Evolutionary conservation across 64 coral and sea anemone species (phyloP).

Genomic region (Porites lutea): DNA sequence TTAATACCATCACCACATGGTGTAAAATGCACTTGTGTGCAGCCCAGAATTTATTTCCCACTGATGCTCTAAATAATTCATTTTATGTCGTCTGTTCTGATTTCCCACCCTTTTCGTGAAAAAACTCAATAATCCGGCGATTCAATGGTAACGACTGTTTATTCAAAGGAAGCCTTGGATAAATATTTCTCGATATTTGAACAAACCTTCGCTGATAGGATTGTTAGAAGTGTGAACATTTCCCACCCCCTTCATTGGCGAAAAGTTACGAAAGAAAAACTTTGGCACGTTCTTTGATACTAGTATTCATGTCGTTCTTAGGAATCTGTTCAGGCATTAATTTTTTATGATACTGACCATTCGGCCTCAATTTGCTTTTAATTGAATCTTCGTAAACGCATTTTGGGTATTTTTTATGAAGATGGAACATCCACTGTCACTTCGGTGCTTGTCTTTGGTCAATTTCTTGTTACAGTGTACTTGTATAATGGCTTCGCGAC

Average conservation of each 20-base stretch:
- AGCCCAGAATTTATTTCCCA: slow-evolving; percentile 97
- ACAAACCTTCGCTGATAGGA: slow-evolving; percentile 80
- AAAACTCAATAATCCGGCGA: slow-evolving; percentile 79
- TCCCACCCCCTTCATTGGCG: slow-evolving; percentile 58
- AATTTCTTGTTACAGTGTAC: slow-evolving; percentile 59
- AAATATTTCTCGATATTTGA: slow-evolving; percentile 92
- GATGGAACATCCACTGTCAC: slow-evolving; percentile 82
- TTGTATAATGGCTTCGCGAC: slow-evolving; percentile 65
- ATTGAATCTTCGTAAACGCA: slow-evolving; percentile 83
- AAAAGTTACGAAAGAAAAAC: slow-evolving; percentile 63
- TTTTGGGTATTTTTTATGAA: slow-evolving; percentile 79
- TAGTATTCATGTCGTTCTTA: slow-evolving; percentile 77
- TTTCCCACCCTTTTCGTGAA: slow-evolving; percentile 70
- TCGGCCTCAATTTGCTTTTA: slow-evolving; percentile 81
- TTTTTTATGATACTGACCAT: slow-evolving; percentile 91
- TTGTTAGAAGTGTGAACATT: slow-evolving; percentile 78
- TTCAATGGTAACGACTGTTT: slow-evolving; percentile 84
- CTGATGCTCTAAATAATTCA: slow-evolving; percentile 96
- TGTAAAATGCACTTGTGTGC: slow-evolving; percentile 84
- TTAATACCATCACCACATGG: slow-evolving; percentile 41
- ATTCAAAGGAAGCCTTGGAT: slow-evolving; percentile 67
- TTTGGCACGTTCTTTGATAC: slow-evolving; percentile 70
- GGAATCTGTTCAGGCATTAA: slow-evolving; percentile 88
- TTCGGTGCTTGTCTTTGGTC: slow-evolving; percentile 56
- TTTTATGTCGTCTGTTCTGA: slow-evolving; percentile 84